Percentiles rank a stretch among this genome's conserved stretches.
These are phyloP conservation scores for Hystrix cristata DNA, from an alignment of 2,113 vertebrate genomes.

Conservation along the genomic window DNA sequence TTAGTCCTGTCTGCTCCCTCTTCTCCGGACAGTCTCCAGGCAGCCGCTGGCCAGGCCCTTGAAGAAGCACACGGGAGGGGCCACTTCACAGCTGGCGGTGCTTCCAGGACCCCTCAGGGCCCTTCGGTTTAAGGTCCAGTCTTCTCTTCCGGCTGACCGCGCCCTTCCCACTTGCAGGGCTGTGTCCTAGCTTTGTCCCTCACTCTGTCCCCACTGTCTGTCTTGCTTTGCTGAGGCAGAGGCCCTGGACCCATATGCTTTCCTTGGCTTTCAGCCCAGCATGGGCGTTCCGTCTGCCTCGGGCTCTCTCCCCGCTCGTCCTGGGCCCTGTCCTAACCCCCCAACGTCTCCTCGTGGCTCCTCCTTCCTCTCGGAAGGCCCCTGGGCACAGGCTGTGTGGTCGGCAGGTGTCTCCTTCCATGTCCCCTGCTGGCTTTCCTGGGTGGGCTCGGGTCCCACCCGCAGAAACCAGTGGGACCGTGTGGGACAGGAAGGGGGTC, in stretches of 20 bases:
- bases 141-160: fast-evolving
- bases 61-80: neutral
- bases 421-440: neutral
- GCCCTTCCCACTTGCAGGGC: neutral
- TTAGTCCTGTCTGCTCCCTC: neutral
- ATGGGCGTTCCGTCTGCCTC: fast-evolving
- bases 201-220: fast-evolving
- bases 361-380: neutral
- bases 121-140: fast-evolving
- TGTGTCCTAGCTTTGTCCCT: neutral
- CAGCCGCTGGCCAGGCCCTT: neutral
- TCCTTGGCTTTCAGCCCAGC: neutral
- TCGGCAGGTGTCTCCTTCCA: neutral
- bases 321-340: neutral
- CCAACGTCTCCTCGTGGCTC: neutral
- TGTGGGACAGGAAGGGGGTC: neutral
- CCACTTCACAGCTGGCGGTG: neutral
- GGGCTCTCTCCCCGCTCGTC: fast-evolving
- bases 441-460: fast-evolving
- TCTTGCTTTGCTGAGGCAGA: neutral
- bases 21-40: neutral
- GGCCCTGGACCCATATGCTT: neutral
- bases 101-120: fast-evolving
- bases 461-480: neutral
- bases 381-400: neutral